Percentiles rank a stretch among this genome's conserved stretches.
phyloP scores from a whole-genome alignment of 2,113 vertebrate genomes.

The Puffinus mauretanicus region DNA sequence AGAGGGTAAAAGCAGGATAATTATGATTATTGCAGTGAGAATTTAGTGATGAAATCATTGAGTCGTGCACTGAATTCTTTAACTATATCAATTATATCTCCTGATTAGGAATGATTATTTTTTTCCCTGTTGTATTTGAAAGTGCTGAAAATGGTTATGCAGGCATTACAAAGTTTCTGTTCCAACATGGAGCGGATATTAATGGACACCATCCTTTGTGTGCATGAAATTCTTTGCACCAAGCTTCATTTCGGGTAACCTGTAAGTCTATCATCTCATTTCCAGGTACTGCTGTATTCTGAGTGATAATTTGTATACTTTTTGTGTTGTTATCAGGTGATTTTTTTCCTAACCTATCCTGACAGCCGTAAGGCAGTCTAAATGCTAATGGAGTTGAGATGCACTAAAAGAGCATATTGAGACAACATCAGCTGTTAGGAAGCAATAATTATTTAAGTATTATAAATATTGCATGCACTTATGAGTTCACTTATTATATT shows the following conservation, averaged over 20 bases:
- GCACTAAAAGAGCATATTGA: neutral
- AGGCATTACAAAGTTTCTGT: slow-evolving; percentile 67
- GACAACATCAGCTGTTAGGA: neutral
- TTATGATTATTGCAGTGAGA: neutral
- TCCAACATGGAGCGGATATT: slow-evolving; percentile 73
- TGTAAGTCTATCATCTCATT: slow-evolving; percentile 14
- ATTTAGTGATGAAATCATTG: neutral
- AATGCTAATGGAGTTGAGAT: slow-evolving; percentile 61
- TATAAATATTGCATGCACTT: slow-evolving; percentile 39
- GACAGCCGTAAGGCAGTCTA: slow-evolving; percentile 42
- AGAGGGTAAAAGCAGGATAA: neutral
- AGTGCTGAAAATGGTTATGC: slow-evolving; percentile 69
- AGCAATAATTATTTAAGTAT: slow-evolving; percentile 32
- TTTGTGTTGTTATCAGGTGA: slow-evolving; percentile 6
- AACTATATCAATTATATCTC: neutral
- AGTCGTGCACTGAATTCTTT: neutral
- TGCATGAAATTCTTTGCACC: slow-evolving; percentile 82
- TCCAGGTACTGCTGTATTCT: slow-evolving; percentile 21
- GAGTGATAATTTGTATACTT: slow-evolving; percentile 12
- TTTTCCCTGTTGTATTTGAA: slow-evolving; percentile 26
- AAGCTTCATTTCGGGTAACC: slow-evolving; percentile 76
- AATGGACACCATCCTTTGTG: slow-evolving; percentile 78
- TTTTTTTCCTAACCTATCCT: slow-evolving; percentile 10
- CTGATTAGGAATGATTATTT: neutral
- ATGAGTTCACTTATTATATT: slow-evolving; percentile 10